Conservation (phyloP, 2,888 invertebrate species). For the Muschampia plurimacula region DNA sequence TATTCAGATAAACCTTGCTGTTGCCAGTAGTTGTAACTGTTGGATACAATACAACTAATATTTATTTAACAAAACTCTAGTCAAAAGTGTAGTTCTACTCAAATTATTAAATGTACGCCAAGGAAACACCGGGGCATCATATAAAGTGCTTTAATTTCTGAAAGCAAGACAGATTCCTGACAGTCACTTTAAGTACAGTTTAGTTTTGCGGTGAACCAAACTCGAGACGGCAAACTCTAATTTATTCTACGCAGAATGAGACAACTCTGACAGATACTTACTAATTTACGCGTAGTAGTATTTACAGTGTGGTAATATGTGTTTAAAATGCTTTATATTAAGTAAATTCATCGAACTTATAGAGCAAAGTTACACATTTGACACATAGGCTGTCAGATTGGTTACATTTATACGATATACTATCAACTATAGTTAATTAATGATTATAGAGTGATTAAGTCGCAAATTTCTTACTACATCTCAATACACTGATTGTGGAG, state of each 20-base stretch:
- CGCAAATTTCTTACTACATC: too few species aligned
- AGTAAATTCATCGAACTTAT: slow-evolving; percentile 19
- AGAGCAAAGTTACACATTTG: neutral
- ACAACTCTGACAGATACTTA: slow-evolving; percentile 54
- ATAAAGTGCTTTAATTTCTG: slow-evolving; percentile 13
- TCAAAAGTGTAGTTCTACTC: neutral
- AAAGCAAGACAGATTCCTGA: slow-evolving; percentile 19
- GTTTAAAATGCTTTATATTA: slow-evolving; percentile 26
- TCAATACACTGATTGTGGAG: too few species aligned
- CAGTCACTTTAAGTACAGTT: slow-evolving; percentile 28
- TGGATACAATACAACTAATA: too few species aligned
- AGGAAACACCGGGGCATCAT: neutral
- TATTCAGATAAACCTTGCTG: too few species aligned
- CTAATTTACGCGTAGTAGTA: slow-evolving; percentile 41
- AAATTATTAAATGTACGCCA: neutral
- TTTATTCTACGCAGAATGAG: slow-evolving; percentile 56
- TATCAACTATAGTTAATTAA: too few species aligned
- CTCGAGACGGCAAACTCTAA: slow-evolving; percentile 71
- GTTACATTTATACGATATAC: neutral
- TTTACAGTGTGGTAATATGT: slow-evolving; percentile 11
- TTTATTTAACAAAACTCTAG: too few species aligned
- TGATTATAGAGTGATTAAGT: too few species aligned
- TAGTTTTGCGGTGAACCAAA: slow-evolving; percentile 63
- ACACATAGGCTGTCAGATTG: neutral
- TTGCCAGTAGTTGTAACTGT: too few species aligned